Conservation (phyloP, 1,140 invertebrate species). For the Saxidomus purpurata region DNA sequence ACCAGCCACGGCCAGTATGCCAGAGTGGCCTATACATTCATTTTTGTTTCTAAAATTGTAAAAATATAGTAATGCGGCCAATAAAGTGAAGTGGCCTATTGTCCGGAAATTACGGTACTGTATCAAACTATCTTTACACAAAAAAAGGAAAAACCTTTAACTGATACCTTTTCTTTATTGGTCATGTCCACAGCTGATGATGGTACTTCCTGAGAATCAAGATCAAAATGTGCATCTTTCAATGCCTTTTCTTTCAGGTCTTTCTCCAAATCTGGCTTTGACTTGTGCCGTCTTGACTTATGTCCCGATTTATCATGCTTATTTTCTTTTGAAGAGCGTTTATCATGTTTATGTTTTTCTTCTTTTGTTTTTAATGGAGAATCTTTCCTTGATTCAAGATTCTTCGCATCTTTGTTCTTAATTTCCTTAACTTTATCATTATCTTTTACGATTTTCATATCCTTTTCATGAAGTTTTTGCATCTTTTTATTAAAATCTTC, state of each 20-base stretch:
- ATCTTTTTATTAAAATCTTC: conserved; percentile 65
- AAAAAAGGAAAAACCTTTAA: too few relatives aligned
- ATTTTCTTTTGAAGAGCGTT: conserved; percentile 52
- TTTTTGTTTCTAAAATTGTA: too few relatives aligned
- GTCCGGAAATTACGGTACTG: too few relatives aligned
- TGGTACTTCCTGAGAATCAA: conserved; percentile 76
- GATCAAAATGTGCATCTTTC: conserved; percentile 54
- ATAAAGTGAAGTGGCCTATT: too few relatives aligned
- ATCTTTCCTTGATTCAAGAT: conserved; percentile 51
- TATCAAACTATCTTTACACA: too few relatives aligned
- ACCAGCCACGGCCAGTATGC: too few relatives aligned
- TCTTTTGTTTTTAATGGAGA: conserved; percentile 52
- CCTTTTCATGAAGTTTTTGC: conserved; percentile 60
- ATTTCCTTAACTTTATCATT: conserved; percentile 21
- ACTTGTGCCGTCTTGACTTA: not conserved
- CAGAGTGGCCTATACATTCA: too few relatives aligned
- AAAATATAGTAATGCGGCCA: too few relatives aligned
- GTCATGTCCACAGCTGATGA: conserved; percentile 94
- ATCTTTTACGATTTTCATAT: not conserved
- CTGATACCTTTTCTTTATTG: conserved; percentile 96
- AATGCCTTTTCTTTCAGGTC: conserved; percentile 53
- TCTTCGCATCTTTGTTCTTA: conserved; percentile 58
- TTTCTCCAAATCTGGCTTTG: conserved; percentile 38
- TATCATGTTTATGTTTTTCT: not conserved
- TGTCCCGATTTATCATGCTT: conserved; percentile 12